Evolutionary conservation across 2,113 vertebrate species (phyloP), one percentile per base, ranked within the genome.

Genomic region (Pachycephala philippinensis): DNA sequence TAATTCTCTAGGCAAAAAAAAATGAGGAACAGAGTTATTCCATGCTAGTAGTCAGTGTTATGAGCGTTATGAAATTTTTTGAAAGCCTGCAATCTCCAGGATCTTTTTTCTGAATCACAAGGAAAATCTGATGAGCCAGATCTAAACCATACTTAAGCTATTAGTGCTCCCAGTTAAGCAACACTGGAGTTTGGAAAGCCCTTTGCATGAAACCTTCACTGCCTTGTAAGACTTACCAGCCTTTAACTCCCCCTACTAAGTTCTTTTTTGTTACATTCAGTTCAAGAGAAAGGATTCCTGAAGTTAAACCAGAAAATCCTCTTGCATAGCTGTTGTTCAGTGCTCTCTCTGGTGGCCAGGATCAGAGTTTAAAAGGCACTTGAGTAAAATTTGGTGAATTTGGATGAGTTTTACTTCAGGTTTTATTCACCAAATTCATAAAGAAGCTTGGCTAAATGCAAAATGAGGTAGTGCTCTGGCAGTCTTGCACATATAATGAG

Each of bases 111-210:
- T 96, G 81, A 89, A 95, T 97, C 92, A 70, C 64, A 70, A 27
- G 81, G 69, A 87, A 91, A 87, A 86, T 95, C 77, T 89, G 69
- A 90, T 93, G 91, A 94, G 87, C 87, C 81, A 44, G 35, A 76
- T 82, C 89, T 95, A 79, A 89, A 52, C 74, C 80, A 35, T 82
- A 61, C 81, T 95, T 92, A 79, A 57, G 91, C 57, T 84, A 65
- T 94, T 94, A 94, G 39, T 69, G 49, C 53, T 93, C 40, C 57
- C 70, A 91, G 89, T 97, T 94, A 92, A 87, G 94, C 94, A 96
- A 96, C n/a, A 7, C 40, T 56, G n/a, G 54, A 18, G 68, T 92
- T 93, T 92, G 83, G 93, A 94, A 94, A 89, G 44, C 18, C 40
- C 50, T 95, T 93, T 72, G 72, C 53, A 10, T 44, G 81, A 89